phyloP scores from a whole-genome alignment of 1,140 invertebrate species.

The Pseudomyrmex flavicornis region DNA sequence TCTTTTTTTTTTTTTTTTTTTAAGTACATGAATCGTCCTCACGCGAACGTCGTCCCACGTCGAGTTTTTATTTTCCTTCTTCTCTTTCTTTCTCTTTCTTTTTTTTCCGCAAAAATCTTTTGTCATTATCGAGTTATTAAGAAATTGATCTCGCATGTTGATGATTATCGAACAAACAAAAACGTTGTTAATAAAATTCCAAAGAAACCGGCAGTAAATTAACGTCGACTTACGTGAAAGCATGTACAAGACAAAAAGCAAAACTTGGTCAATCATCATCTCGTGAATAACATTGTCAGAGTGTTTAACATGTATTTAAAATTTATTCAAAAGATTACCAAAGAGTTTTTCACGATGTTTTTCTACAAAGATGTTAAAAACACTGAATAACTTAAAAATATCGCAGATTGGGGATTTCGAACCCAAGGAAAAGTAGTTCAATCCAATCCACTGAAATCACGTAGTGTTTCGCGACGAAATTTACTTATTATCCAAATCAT shows the following conservation, averaged over 20 bases:
- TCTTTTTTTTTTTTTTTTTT: background rate
- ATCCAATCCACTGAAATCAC: constrained; percentile 26
- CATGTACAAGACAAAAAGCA: background rate
- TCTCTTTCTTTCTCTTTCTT: constrained; percentile 4
- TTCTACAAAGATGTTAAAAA: background rate
- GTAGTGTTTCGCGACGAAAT: constrained; percentile 10
- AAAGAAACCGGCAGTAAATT: too few species aligned
- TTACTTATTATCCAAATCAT: constrained; percentile 3
- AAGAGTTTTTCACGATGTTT: background rate
- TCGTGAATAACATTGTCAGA: constrained; percentile 5
- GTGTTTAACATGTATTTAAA: constrained; percentile 3
- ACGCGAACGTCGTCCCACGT: background rate
- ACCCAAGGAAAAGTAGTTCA: background rate
- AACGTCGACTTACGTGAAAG: too few species aligned
- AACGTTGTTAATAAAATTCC: background rate
- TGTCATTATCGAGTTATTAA: constrained; percentile 20
- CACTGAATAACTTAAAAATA: background rate
- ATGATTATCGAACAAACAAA: background rate
- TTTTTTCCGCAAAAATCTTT: background rate
- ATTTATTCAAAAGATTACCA: constrained; percentile 13
- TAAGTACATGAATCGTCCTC: constrained; percentile 53
- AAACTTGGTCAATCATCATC: constrained; percentile 4
- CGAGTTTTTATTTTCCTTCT: background rate
- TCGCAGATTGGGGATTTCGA: constrained; percentile 11
- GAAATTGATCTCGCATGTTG: background rate